A percentile compares a stretch with the other conserved stretches of the same genome.
Conservation (phyloP, 23 tunicate species). For the Pegea sp. region DNA sequence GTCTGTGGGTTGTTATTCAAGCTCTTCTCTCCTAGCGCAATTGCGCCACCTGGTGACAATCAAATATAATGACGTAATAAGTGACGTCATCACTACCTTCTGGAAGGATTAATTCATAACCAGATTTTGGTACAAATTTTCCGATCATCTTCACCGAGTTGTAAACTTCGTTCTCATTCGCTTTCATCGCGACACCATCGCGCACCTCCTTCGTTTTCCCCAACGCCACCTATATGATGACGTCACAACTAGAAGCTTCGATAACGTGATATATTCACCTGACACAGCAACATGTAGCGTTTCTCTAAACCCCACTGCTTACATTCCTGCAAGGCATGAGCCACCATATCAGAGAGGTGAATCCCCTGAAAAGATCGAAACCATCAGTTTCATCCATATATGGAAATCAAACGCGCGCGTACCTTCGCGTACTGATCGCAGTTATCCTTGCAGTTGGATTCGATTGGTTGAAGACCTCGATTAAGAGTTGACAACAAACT, state of each 20-base stretch:
- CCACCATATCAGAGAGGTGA: constrained; percentile 61
- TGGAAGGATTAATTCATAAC: constrained; percentile 49
- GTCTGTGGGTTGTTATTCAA: constrained; percentile 48
- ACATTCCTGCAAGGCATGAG: constrained; percentile 64
- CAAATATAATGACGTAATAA: not conserved
- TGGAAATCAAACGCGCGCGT: not conserved
- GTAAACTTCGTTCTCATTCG: constrained; percentile 36
- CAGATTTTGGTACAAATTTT: constrained; percentile 51
- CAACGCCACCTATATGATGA: constrained; percentile 57
- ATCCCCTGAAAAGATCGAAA: constrained; percentile 6
- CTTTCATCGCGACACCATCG: constrained; percentile 4
- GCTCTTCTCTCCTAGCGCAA: constrained; percentile 53
- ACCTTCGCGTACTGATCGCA: constrained; percentile 63
- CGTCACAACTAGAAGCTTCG: no score
- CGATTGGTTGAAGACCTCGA: constrained; percentile 59
- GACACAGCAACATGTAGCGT: constrained; percentile 63
- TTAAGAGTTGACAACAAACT: constrained; percentile 70
- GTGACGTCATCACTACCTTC: constrained; percentile 32
- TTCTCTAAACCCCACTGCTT: constrained; percentile 69
- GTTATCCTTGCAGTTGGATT: constrained; percentile 35
- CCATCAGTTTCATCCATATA: not conserved
- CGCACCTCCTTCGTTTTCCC: constrained; percentile 64
- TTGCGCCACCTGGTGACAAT: constrained; percentile 38
- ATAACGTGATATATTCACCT: constrained; percentile 14
- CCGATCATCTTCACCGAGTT: constrained; percentile 71